phyloP scores from a whole-genome alignment of 2,797 vertebrate genomes.

The Pseudocheirus occidentalis region DNA sequence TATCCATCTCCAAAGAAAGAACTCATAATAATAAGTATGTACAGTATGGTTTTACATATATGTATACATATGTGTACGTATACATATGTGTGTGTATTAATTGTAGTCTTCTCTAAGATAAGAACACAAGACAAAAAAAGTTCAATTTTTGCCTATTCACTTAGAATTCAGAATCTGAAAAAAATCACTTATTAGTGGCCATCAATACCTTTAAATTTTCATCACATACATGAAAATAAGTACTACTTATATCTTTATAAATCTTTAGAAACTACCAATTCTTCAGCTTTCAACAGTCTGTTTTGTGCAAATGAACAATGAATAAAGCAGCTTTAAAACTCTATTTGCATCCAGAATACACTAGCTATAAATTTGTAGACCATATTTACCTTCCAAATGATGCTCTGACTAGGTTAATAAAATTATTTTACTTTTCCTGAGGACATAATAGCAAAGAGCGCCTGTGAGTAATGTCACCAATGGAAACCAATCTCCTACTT shows the following conservation, averaged over 20 bases:
- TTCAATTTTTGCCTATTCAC: neutral
- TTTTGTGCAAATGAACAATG: neutral
- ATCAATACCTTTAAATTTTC: neutral
- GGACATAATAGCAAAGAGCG: neutral
- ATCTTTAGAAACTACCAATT: neutral
- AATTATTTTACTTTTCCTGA: neutral
- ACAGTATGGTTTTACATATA: neutral
- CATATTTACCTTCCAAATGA: neutral
- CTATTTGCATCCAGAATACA: neutral
- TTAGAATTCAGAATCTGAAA: neutral
- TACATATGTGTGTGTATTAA: neutral
- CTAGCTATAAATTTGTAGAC: neutral
- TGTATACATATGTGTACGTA: neutral
- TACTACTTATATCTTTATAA: neutral
- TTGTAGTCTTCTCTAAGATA: neutral
- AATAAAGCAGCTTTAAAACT: neutral
- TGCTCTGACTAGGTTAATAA: neutral
- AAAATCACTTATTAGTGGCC: neutral
- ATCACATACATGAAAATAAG: neutral
- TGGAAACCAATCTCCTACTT: neutral
- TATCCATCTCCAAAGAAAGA: neutral
- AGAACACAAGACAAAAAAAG: neutral
- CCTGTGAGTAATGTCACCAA: neutral
- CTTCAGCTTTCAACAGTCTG: neutral
- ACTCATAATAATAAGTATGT: neutral